Base-by-base conservation (phyloP, 2,888 invertebrate species). In the Lutraria lutraria region DNA sequence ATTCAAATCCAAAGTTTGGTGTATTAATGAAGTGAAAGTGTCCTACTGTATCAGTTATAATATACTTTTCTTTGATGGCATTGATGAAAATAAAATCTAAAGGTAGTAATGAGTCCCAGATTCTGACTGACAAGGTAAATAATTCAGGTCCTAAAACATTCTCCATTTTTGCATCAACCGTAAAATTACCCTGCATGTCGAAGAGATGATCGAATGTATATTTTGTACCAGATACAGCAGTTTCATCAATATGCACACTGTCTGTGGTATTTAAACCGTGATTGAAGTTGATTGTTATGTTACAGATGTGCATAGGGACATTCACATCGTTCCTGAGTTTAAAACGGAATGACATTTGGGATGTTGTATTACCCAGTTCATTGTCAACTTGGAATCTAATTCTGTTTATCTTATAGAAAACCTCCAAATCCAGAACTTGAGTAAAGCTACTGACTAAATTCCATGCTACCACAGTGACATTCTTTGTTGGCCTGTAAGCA, bases 381-480 rank as follows among this genome's bases (percentile, higher is more conserved):
- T 72, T 60, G 31, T 72, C 84, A 8, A 88, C 87, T 4, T 13
- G 25, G 72, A 92, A 92, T 12, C 54, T 25, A 12, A 92, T 52
- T 54, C 85, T 85, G 87, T 92, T 92, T 19, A 89, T 53, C n/a
- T n/a, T 43, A 80, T 91, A 92, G 43, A 92, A 83, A 6, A 88
- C 90, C 43, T 79, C 87, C 29, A 92, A 84, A 53, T 53, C 25
- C 21, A 92, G 34, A 21, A 54, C 54, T n/a, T 31, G 54, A 4
- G 89, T 89, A 43, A 87, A 63, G 15, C 87, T 84, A 52, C 88
- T 92, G 52, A 92, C 91, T 13, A 85, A 87, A 56, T 92, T 92
- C 29, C 72, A 56, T 25, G 86, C 90, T 8, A 60, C 84, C 0
- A 90, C 87, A 19, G 56, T 86, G 0, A 91, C 72, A 25, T 88